A percentile compares a stretch with the other conserved stretches of the same genome.
These are phyloP conservation scores for Myzus persicae DNA, from an alignment of 1,140 invertebrate genomes.

Conservation along the genomic window DNA sequence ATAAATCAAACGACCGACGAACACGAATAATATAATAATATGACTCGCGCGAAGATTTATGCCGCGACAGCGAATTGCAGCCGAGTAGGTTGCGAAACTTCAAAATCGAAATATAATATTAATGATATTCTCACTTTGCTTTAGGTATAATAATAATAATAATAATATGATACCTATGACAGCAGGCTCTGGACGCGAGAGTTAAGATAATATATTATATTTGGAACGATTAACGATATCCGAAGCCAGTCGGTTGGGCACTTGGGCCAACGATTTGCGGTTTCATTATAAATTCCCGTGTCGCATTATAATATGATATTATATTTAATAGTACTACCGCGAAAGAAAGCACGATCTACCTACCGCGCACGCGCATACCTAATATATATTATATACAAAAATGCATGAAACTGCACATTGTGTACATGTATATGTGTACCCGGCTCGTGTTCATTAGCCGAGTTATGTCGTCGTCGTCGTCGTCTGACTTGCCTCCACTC, in stretches of 20 bases:
- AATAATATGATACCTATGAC: not conserved
- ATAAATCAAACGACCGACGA: constrained; percentile 33
- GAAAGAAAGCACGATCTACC: not conserved
- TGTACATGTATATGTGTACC: not conserved
- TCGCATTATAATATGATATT: not conserved
- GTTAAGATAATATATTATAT: not conserved
- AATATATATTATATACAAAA: not conserved
- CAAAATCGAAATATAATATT: constrained; percentile 22
- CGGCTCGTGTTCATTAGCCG: constrained; percentile 23
- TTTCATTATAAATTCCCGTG: not conserved
- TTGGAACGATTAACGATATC: constrained; percentile 32
- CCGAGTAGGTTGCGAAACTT: not conserved
- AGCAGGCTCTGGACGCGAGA: not conserved
- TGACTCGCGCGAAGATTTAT: not conserved
- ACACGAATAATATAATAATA: not conserved
- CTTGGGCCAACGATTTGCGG: not conserved
- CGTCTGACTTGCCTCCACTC: not conserved
- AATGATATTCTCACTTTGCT: not conserved
- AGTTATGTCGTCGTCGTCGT: constrained; percentile 7
- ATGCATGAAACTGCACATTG: not conserved
- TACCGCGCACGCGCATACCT: not conserved
- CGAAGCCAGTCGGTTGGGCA: not conserved
- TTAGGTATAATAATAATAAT: not conserved
- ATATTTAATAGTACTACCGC: not conserved
- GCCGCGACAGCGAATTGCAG: not conserved